Conservation (phyloP, 1,140 invertebrate genomes). For the Teleogryllus occipitalis region DNA sequence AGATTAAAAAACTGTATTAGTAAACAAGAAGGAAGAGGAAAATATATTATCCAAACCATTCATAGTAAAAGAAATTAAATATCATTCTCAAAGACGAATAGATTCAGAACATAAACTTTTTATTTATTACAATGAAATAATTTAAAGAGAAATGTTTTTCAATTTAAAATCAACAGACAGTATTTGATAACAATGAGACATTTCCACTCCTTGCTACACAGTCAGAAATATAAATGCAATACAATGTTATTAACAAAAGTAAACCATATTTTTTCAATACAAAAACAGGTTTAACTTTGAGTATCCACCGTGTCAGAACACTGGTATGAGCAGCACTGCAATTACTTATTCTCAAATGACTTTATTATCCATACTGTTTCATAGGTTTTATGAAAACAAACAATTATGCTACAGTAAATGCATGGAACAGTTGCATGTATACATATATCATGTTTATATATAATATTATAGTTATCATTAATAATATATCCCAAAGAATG, state of each 20-base stretch:
- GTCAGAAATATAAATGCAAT: not conserved
- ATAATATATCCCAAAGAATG: conserved; percentile 13
- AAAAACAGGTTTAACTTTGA: not conserved
- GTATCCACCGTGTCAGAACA: not conserved
- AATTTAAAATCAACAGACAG: not conserved
- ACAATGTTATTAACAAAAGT: not conserved
- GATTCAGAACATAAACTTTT: no score
- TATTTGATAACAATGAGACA: not conserved
- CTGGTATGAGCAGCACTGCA: not conserved
- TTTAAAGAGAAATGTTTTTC: no score
- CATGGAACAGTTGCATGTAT: conserved; percentile 14
- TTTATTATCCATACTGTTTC: conserved; percentile 2
- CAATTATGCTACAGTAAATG: conserved; percentile 16
- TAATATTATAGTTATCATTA: conserved; percentile 15
- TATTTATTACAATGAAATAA: no score
- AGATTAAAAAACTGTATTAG: not conserved
- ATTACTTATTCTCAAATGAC: not conserved
- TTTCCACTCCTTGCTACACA: not conserved
- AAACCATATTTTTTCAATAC: no score
- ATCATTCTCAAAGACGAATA: not conserved
- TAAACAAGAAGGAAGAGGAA: not conserved
- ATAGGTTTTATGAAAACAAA: conserved; percentile 11
- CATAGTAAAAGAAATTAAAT: not conserved
- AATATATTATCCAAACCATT: not conserved
- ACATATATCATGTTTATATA: conserved; percentile 18